Evolutionary conservation across 2,797 vertebrate genomes (phyloP).

Genomic region (Macropodus opercularis): DNA sequence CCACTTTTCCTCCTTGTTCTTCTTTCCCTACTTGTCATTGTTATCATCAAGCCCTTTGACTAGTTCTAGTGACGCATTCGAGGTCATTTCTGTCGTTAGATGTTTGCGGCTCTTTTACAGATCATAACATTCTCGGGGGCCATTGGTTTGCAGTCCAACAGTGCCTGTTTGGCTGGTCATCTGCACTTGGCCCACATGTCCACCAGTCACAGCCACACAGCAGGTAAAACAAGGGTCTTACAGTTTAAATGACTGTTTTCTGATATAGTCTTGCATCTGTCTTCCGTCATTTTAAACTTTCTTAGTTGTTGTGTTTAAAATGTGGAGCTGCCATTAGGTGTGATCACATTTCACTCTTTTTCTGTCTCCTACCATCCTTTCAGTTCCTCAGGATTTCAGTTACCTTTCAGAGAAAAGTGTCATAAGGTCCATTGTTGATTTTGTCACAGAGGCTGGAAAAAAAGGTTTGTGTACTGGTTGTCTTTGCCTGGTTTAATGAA

Average conservation of each 20-base stretch:
- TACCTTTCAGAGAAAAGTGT: constrained; percentile 93
- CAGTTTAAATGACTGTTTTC: background rate
- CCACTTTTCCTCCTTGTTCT: too few relatives aligned
- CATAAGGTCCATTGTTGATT: constrained; percentile 86
- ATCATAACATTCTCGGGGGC: constrained; percentile 89
- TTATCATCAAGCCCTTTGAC: too few relatives aligned
- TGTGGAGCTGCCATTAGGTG: background rate
- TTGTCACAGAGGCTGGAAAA: constrained; percentile 87
- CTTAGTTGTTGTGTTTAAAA: background rate
- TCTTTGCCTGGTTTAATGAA: background rate
- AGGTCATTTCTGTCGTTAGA: too few relatives aligned
- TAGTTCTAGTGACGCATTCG: too few relatives aligned
- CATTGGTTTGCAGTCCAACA: constrained; percentile 93
- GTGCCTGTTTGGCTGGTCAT: constrained; percentile 89
- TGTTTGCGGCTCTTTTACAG: constrained; percentile 66
- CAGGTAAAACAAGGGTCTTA: constrained; percentile 76
- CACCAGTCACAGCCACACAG: constrained; percentile 86
- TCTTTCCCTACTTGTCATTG: too few relatives aligned
- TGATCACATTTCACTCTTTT: background rate
- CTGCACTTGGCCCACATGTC: constrained; percentile 89
- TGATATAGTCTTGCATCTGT: too few relatives aligned
- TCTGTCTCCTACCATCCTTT: constrained; percentile 36
- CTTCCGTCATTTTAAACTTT: background rate
- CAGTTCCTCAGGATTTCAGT: constrained; percentile 94
- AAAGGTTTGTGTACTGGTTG: constrained; percentile 82